Conservation (phyloP, 1,140 invertebrate species). For the Drosophila sp. region DNA sequence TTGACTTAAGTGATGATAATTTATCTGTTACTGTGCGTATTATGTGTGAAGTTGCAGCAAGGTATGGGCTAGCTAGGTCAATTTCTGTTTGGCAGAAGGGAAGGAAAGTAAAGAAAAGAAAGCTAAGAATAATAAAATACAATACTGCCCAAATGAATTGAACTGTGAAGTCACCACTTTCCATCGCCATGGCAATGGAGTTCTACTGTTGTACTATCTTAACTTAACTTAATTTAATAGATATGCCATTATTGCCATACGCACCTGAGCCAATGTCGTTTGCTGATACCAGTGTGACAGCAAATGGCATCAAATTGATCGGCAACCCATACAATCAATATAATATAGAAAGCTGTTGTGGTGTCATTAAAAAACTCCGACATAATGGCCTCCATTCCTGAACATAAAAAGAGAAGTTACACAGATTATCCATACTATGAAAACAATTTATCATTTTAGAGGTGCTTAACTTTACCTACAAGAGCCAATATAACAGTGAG, state of each 20-base stretch:
- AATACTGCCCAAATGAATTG: too few species aligned
- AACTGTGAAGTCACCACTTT: too few species aligned
- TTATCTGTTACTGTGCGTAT: too few species aligned
- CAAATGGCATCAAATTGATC: conserved; percentile 99
- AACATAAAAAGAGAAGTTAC: background rate
- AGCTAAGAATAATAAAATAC: too few species aligned
- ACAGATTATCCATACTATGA: conserved; percentile 17
- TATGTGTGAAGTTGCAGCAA: too few species aligned
- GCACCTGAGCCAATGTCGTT: conserved; percentile 97
- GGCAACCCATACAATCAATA: conserved; percentile 99
- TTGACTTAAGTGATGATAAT: too few species aligned
- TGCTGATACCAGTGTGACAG: conserved; percentile 97
- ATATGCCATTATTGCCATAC: conserved; percentile 62
- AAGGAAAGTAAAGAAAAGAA: too few species aligned
- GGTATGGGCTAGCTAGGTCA: too few species aligned
- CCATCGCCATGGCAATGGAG: too few species aligned
- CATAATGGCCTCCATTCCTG: conserved; percentile 99
- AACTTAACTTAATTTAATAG: conserved; percentile 62
- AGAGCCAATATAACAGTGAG: conserved; percentile 98
- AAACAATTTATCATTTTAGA: background rate
- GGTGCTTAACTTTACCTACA: conserved; percentile 91
- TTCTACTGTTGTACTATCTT: conserved; percentile 7
- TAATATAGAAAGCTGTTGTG: conserved; percentile 99
- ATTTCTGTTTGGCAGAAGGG: too few species aligned
- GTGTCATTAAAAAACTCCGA: conserved; percentile 99